Evolutionary conservation across 1,140 invertebrate genomes (phyloP).

Genomic region (Pseudomyrmex cubaensis): DNA sequence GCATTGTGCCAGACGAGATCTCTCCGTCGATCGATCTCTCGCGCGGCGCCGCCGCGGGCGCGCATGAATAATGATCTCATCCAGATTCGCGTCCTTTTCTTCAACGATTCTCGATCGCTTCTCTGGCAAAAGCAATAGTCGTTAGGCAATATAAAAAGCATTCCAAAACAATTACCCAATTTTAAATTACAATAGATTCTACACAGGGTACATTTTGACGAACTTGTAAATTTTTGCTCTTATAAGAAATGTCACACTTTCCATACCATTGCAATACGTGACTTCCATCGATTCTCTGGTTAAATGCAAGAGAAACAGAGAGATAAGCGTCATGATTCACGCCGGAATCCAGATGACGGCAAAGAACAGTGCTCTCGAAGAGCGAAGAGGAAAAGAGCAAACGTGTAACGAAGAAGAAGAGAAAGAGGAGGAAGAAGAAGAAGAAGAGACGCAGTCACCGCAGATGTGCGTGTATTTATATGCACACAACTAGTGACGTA

Average conservation of each 20-base stretch:
- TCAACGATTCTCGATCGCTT: background rate
- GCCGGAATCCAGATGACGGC: conserved; percentile 54
- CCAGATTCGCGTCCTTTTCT: background rate
- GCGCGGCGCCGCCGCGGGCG: conserved; percentile 9
- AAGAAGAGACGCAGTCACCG: conserved; percentile 10
- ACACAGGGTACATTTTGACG: too few relatives aligned
- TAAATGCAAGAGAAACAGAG: conserved; percentile 5
- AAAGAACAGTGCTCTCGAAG: conserved; percentile 31
- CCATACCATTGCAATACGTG: background rate
- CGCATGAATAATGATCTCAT: conserved; percentile 37
- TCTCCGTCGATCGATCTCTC: conserved; percentile 34
- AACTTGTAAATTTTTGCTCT: background rate
- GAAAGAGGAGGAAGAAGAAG: background rate
- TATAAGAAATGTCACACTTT: too few relatives aligned
- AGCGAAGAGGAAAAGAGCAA: background rate
- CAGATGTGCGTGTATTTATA: conserved; percentile 60
- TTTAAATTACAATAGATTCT: background rate
- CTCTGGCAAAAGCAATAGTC: background rate
- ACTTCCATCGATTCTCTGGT: conserved; percentile 33
- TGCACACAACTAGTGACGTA: conserved; percentile 68
- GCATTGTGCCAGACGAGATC: conserved; percentile 30
- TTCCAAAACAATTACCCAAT: background rate
- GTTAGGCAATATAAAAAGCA: background rate
- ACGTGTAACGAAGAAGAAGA: conserved; percentile 15
- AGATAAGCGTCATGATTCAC: conserved; percentile 44